phyloP scores from a whole-genome alignment of 2,888 invertebrate species.

The Melinaea marsaeus region DNA sequence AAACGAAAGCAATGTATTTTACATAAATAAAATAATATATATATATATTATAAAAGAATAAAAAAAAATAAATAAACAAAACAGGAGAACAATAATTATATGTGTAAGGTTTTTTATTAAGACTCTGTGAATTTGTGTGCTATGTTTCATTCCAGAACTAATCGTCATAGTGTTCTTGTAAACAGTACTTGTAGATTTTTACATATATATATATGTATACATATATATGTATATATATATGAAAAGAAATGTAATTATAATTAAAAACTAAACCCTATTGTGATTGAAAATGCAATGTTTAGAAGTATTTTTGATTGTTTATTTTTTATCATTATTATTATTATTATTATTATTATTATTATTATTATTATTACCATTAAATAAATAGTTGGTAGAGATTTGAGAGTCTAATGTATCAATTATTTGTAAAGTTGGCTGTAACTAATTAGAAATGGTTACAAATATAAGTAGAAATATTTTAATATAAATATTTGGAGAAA shows the following conservation, averaged over 20 bases:
- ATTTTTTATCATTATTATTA: conserved; percentile 75
- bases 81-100: conserved; percentile 78
- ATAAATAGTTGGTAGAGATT: conserved; percentile 75
- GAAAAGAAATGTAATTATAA: conserved; percentile 74
- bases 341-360: no score
- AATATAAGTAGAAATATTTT: conserved; percentile 75
- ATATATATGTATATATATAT: conserved; percentile 28
- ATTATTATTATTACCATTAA: no score
- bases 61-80: conserved; percentile 33
- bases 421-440: conserved; percentile 79
- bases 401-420: conserved; percentile 79
- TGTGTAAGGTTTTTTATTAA: conserved; percentile 67
- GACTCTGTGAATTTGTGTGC: conserved; percentile 78
- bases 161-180: conserved; percentile 75
- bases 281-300: conserved; percentile 78
- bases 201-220: no score
- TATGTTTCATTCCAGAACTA: conserved; percentile 78
- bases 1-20: conserved; percentile 73
- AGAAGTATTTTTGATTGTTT: conserved; percentile 77
- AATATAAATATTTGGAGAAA: conserved; percentile 78
- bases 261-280: conserved; percentile 76
- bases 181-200: conserved; percentile 55
- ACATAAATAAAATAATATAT: conserved; percentile 46
- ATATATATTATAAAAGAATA: no score
- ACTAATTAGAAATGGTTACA: conserved; percentile 74